phyloP scores from a whole-genome alignment of 2,797 vertebrate genomes.

The Poliocrania exsul region DNA sequence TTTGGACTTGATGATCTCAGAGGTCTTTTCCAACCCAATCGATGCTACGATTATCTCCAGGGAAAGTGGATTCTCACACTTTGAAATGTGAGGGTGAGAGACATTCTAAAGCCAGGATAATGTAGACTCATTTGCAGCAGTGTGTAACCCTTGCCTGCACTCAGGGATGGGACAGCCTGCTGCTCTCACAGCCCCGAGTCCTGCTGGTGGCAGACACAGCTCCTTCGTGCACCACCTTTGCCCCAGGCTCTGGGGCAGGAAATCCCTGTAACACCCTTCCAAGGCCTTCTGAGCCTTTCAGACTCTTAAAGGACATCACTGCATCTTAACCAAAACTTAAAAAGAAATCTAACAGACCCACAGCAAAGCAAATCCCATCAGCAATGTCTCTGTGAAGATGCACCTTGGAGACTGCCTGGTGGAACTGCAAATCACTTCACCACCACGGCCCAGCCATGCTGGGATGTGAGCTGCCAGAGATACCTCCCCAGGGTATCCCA shows the following conservation, averaged over 20 bases:
- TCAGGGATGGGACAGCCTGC: not conserved
- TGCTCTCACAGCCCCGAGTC: not conserved
- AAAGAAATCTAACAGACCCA: not conserved
- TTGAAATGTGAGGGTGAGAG: not conserved
- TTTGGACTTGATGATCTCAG: too few relatives aligned
- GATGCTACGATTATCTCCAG: not conserved
- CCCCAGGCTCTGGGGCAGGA: not conserved
- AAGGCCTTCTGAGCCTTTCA: not conserved
- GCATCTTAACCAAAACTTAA: not conserved
- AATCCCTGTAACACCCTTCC: not conserved
- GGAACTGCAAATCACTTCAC: not conserved
- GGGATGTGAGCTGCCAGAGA: not conserved
- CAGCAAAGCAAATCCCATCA: not conserved
- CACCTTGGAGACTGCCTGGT: not conserved
- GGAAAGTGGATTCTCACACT: not conserved
- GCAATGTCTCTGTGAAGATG: not conserved
- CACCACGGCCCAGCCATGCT: accelerated
- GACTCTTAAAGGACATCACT: not conserved
- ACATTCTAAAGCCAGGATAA: not conserved
- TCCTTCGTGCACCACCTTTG: not conserved
- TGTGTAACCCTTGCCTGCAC: not conserved
- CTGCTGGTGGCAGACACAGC: not conserved
- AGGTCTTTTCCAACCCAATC: too few relatives aligned
- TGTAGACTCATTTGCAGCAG: not conserved
- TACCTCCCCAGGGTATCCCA: not conserved